Conservation (phyloP, 2,113 vertebrate species). For the Ictalurus furcatus region DNA sequence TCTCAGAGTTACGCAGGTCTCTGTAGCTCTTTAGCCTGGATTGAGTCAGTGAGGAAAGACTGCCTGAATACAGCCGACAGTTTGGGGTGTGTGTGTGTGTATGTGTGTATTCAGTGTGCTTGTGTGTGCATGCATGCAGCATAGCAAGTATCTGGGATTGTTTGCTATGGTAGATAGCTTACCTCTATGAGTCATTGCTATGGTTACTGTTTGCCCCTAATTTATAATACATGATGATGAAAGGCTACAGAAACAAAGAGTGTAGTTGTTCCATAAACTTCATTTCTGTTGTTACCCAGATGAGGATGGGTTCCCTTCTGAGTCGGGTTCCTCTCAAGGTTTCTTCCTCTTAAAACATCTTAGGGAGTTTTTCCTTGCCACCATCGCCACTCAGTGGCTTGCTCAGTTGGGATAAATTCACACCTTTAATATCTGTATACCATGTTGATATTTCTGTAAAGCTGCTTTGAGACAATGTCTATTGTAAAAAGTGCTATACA, state of each 20-base stretch:
- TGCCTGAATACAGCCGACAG: not conserved
- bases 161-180: not conserved
- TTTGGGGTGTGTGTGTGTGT: not conserved
- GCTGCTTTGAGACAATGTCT: no score
- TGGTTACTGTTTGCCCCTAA: not conserved
- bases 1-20: not conserved
- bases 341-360: no score
- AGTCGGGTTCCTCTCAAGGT: no score
- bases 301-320: no score
- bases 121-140: not conserved
- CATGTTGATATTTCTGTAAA: no score
- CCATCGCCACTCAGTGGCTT: no score
- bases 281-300: no score
- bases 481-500: no score
- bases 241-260: not conserved
- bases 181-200: not conserved
- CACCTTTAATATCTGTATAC: no score
- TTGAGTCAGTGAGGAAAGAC: not conserved
- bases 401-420: no score
- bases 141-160: not conserved
- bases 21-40: not conserved
- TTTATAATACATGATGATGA: not conserved
- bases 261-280: not conserved
- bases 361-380: no score
- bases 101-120: not conserved